These are phyloP conservation scores for Daktulosphaira vitifoliae DNA, from an alignment of 1,140 invertebrate species.

Conservation along the genomic window DNA sequence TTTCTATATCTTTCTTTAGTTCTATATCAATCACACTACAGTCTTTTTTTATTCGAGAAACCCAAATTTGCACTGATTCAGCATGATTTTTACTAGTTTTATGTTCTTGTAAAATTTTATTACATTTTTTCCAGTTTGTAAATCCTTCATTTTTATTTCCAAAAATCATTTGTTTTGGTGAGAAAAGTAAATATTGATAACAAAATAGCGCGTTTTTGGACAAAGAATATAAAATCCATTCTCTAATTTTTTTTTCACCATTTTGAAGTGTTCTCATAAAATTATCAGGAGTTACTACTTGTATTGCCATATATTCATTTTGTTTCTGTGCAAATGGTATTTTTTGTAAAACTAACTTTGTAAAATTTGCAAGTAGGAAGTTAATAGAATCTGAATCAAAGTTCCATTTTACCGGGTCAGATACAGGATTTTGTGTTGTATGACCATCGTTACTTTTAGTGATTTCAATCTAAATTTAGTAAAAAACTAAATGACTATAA, in stretches of 20 bases:
- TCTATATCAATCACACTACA: not conserved
- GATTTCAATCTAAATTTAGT: constrained; percentile 7
- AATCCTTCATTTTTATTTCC: constrained; percentile 3
- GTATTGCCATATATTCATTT: constrained; percentile 9
- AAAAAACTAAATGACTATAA: not conserved
- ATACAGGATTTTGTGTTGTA: not conserved
- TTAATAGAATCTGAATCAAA: constrained; percentile 13
- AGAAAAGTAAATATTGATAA: not conserved
- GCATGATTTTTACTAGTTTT: constrained; percentile 7
- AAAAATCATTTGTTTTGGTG: not conserved
- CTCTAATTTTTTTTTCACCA: constrained; percentile 14
- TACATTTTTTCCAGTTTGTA: constrained; percentile 21
- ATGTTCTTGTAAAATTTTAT: constrained; percentile 4
- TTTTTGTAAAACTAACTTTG: not conserved
- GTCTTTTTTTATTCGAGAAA: constrained; percentile 1
- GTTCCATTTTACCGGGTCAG: constrained; percentile 7
- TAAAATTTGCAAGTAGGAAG: constrained; percentile 7
- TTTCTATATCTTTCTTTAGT: constrained; percentile 5
- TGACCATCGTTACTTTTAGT: no score
- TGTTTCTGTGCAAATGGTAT: constrained; percentile 16
- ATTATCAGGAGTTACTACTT: constrained; percentile 10
- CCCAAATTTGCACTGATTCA: not conserved
- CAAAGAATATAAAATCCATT: constrained; percentile 1
- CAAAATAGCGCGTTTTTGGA: constrained; percentile 3
- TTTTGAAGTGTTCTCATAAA: constrained; percentile 11